Conservation (phyloP, 2,888 invertebrate species). For the Helicoverpa assulta region DNA sequence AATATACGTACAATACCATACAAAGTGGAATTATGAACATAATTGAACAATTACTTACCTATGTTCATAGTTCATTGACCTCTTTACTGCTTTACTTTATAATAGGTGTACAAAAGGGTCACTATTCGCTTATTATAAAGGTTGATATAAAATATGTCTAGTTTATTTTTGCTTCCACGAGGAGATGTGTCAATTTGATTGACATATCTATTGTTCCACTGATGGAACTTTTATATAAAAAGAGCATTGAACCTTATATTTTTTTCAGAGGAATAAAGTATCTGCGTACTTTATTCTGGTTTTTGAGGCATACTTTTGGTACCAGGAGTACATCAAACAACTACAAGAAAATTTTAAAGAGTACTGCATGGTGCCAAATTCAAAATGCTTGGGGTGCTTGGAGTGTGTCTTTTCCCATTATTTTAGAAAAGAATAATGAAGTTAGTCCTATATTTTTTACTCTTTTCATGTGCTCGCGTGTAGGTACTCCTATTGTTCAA, state of each 20-base stretch:
- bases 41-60: slow-evolving; percentile 23
- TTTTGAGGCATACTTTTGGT: not conserved
- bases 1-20: not conserved
- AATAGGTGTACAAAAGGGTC: not conserved
- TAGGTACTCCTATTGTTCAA: not conserved
- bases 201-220: not conserved
- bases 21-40: slow-evolving; percentile 3
- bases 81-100: not conserved
- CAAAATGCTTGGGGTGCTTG: too few species aligned
- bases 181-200: not conserved
- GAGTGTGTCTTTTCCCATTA: too few species aligned
- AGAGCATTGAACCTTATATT: too few species aligned
- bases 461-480: too few species aligned
- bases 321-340: too few species aligned
- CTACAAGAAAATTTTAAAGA: too few species aligned
- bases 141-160: not conserved
- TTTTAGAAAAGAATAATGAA: not conserved
- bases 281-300: not conserved
- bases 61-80: slow-evolving; percentile 18
- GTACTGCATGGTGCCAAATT: too few species aligned
- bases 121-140: not conserved
- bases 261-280: too few species aligned
- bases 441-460: not conserved
- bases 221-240: not conserved
- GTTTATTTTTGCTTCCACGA: not conserved